Evolutionary conservation across 2,113 vertebrate species (phyloP).

Genomic region (Syngnathus scovelli): DNA sequence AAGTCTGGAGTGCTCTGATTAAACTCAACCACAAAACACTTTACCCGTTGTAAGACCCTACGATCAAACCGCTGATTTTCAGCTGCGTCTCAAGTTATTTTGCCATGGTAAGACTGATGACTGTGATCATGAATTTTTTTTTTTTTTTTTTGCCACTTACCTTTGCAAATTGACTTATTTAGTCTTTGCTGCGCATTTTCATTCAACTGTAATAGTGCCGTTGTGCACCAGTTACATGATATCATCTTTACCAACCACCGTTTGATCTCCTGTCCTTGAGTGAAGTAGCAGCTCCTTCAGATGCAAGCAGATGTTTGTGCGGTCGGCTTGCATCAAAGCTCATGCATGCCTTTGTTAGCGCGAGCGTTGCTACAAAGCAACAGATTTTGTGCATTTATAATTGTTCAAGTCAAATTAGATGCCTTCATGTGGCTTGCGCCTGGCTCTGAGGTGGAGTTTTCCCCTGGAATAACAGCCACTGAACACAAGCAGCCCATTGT

Average conservation of each 20-base stretch:
- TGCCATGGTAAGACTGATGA: conserved; percentile 59
- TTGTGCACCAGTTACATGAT: conserved; percentile 46
- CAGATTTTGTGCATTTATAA: conserved; percentile 65
- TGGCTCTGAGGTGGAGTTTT: conserved; percentile 63
- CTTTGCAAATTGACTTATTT: neutral
- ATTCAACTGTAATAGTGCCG: neutral
- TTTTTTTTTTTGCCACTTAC: conserved; percentile 5
- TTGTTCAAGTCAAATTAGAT: conserved; percentile 73
- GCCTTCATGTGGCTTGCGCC: conserved; percentile 66
- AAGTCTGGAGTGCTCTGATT: conserved; percentile 66
- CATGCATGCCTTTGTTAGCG: conserved; percentile 51
- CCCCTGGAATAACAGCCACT: conserved; percentile 74
- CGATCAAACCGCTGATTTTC: conserved; percentile 62
- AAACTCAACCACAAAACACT: conserved; percentile 67
- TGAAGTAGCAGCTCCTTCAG: conserved; percentile 49
- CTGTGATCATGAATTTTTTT: conserved; percentile 44
- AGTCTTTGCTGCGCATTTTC: neutral
- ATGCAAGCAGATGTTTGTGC: conserved; percentile 59
- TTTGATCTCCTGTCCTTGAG: conserved; percentile 55
- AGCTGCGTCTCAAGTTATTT: conserved; percentile 54
- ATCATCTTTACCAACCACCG: conserved; percentile 49
- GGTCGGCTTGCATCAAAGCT: conserved; percentile 40
- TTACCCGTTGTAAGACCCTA: conserved; percentile 51
- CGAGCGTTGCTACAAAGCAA: conserved; percentile 59
- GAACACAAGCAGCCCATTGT: conserved; percentile 79